These are phyloP conservation scores for Drosophila colorata DNA, from an alignment of 2,888 invertebrate species.

Conservation along the genomic window DNA sequence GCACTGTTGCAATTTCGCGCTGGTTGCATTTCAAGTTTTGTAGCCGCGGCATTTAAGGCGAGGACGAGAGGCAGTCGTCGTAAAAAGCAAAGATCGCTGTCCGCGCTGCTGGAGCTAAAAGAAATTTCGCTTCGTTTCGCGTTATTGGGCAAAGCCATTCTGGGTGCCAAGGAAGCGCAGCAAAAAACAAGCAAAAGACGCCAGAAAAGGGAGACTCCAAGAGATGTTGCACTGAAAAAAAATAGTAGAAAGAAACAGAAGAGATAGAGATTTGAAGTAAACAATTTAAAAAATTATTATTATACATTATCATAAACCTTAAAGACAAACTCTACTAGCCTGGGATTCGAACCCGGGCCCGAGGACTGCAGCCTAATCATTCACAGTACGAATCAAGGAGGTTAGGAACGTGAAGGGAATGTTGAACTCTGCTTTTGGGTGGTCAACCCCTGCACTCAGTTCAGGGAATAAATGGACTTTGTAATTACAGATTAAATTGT, in stretches of 20 bases:
- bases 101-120: constrained; percentile 72
- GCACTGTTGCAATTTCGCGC: constrained; percentile 71
- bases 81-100: constrained; percentile 75
- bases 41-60: constrained; percentile 52
- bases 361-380: no score
- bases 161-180: constrained; percentile 63
- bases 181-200: constrained; percentile 29
- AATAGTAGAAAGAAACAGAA: background rate
- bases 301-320: no score
- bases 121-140: constrained; percentile 67
- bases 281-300: no score
- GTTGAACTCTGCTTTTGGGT: no score
- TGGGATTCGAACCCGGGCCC: no score
- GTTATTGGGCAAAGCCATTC: constrained; percentile 72
- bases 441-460: background rate
- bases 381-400: background rate
- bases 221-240: constrained; percentile 58
- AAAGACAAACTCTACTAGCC: no score
- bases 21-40: constrained; percentile 79
- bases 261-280: background rate
- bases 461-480: background rate
- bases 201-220: constrained; percentile 24
- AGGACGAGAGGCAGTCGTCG: constrained; percentile 45
- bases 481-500: constrained; percentile 34
- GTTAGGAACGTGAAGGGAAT: no score